Evolutionary conservation across 2,113 vertebrate species (phyloP), one percentile per base, ranked within the genome.

Genomic region (Neolamprologus variostigma): DNA sequence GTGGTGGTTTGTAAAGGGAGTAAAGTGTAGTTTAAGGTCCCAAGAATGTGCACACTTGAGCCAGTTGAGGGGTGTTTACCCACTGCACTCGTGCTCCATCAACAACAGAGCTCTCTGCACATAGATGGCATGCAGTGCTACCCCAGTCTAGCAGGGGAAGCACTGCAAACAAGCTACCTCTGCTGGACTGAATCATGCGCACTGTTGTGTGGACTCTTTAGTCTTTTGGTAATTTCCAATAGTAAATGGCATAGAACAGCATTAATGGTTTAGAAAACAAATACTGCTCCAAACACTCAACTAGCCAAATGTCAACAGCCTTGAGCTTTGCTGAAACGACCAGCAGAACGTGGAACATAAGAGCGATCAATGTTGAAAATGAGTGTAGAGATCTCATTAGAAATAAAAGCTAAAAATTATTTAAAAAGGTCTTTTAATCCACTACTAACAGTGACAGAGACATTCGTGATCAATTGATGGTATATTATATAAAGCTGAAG

Each of bases 361-460:
- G n/a, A 42, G 40, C 9, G 21, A 42, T 26, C n/a, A 6, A 73
- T 26, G 68, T 26, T 17, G 21, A 73, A 45, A 73, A 45, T 16
- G 37, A 16, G 37, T 3, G 12, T 42, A 31, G 42, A 50, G 45
- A 31, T 2, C 17, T 50, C 26, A 50, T 31, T 50, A 31, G 0
- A 76, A 76, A 50, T 50, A 7, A 31, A 19, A 76, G 26, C 23
- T 28, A 11, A 63, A 28, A 6, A n/a, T 50, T 4, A 31, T 78
- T 19, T 31, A 19, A 50, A 0, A n/a, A 0, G 0, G 9, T 76
- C 40, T 17, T 4, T 50, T 50, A 50, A 50, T 78, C 23, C 26
- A 50, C 40, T n/a, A 5, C 3, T 31, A 23, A 73, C 66, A 73
- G 37, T 42, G 35, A 71, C 1, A 1, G 13, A 45, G 13, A 73